Conservation (phyloP, 1,140 invertebrate genomes). For the Apis dorsata region DNA sequence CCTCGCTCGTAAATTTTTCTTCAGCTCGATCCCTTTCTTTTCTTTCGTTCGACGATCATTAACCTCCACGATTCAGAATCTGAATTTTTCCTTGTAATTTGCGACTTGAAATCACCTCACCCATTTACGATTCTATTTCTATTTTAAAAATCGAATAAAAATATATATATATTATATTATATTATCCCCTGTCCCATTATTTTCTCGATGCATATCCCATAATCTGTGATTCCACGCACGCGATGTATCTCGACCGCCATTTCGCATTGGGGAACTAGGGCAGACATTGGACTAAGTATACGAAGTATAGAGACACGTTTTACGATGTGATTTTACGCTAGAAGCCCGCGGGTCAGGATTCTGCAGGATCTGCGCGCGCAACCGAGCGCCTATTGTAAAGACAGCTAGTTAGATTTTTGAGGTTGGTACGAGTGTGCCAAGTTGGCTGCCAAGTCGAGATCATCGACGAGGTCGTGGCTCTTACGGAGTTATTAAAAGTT, state of each 20-base stretch:
- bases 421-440: not conserved
- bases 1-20: not conserved
- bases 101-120: too few relatives aligned
- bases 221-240: constrained; percentile 15
- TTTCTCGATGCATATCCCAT: not conserved
- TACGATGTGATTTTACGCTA: constrained; percentile 42
- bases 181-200: too few relatives aligned
- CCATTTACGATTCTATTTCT: too few relatives aligned
- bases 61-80: too few relatives aligned
- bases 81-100: too few relatives aligned
- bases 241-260: constrained; percentile 23
- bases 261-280: constrained; percentile 23
- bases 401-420: not conserved
- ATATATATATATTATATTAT: too few relatives aligned
- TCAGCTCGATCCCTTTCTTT: too few relatives aligned
- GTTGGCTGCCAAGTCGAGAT: constrained; percentile 2
- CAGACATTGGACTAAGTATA: constrained; percentile 23
- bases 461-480: not conserved
- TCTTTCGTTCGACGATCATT: too few relatives aligned
- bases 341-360: constrained; percentile 49
- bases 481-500: constrained; percentile 15
- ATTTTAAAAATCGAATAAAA: too few relatives aligned
- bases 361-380: constrained; percentile 55
- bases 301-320: constrained; percentile 51
- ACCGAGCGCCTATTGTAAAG: not conserved